A percentile compares a stretch with the other conserved stretches of the same genome.
Evolutionary conservation across 2,797 vertebrate species (phyloP).

Genomic region (Buceros bicornis): DNA sequence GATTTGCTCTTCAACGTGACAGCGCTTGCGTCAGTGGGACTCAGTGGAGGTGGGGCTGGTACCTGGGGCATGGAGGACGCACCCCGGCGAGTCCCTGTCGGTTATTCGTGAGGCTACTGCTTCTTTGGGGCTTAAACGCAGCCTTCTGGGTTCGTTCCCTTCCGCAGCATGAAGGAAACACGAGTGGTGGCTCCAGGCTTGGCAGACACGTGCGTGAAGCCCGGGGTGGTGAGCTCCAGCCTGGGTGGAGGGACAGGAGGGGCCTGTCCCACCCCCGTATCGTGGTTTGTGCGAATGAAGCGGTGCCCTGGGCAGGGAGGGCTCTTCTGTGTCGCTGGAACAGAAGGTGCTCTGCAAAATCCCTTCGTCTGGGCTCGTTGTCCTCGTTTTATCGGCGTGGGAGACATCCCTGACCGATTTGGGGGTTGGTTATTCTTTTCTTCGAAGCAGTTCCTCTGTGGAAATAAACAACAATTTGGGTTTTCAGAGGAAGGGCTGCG

Average conservation of each 20-base stretch:
- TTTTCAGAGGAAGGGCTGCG: background rate
- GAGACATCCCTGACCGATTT: background rate
- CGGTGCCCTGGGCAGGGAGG: background rate
- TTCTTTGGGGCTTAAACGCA: background rate
- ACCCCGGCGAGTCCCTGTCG: accelerated
- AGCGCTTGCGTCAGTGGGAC: background rate
- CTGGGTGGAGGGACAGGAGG: background rate
- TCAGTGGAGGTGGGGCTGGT: background rate
- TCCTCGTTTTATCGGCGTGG: background rate
- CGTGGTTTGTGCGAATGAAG: background rate
- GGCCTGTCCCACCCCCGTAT: accelerated
- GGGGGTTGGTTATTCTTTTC: background rate
- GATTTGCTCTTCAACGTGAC: background rate
- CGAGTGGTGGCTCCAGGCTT: too few species aligned
- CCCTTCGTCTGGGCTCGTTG: background rate
- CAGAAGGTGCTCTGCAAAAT: background rate
- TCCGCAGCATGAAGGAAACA: background rate
- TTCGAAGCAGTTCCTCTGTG: background rate
- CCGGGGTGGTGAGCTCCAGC: background rate
- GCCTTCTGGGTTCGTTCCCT: background rate
- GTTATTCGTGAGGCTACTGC: background rate
- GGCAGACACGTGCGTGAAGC: background rate
- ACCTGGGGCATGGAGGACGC: accelerated
- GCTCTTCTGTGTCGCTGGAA: background rate
- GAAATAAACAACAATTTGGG: background rate